Base-by-base conservation (phyloP, 37 sponge, comb jelly and placozoan genomes). In the Spongilla lacustris region DNA sequence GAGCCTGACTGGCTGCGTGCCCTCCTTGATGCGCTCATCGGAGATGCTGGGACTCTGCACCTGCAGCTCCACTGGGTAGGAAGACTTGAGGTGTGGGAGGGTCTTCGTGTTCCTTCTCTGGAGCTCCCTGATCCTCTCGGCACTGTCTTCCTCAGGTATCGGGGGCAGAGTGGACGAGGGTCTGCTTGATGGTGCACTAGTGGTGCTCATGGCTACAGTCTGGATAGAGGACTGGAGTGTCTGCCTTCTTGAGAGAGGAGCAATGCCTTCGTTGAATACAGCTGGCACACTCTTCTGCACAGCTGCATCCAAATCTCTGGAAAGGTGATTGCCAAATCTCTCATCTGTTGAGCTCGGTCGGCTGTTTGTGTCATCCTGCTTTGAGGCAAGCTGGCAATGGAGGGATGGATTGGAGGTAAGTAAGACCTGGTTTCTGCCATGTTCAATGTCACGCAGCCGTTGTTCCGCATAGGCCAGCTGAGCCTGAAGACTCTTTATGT, bases 1-100 rank as follows among this genome's bases (percentile, higher is more conserved):
- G 31, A 72, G 73, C 8, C 31, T 72, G 31, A 29, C 14, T 1
- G 31, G 14, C 27, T 72, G 73, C 12, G 73, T 83, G 37, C 68
- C 77, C 46, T 78, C 78, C 66, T 77, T 82, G 48, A 87, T 38
- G 4, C 10, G 27, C 6, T 79, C 71, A 68, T 87, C 66, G 0
- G 80, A 76, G 30, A 37, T 38, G 27, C 34, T 73, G 9, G 89
- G 84, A 21, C 35, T 79, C 33, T 83, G 72, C 33, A 81, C 74
- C 76, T 94, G 94, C 68, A 87, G 74, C 83, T 94, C 94, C 23
- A 94, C 83, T 25, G 94, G 89, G 69, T 94, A 94, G 38, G 91
- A 88, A 24, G 94, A 91, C 35, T 84, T 84, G 32, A 94, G 80
- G 75, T 94, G 94, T 37, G 94, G 92, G 24, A 85, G 86, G 35